Evolutionary conservation across 1,140 invertebrate species (phyloP), one percentile per base, ranked within the genome.

Genomic region (Scaptomyza graminum): DNA sequence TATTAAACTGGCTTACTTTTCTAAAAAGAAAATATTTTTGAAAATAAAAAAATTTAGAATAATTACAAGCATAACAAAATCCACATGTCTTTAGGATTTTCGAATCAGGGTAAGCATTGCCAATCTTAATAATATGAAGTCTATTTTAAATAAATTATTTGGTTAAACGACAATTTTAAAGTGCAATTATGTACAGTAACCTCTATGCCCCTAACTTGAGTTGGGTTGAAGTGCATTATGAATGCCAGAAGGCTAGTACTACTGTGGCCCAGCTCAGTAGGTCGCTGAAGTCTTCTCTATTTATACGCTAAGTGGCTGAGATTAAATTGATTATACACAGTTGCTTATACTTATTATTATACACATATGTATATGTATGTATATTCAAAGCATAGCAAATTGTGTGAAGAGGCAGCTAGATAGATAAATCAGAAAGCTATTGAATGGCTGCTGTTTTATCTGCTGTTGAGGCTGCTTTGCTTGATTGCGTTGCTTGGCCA

Each of bases 401-500:
- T 39, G 51, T 31, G 55, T 64, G 55, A 46, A 54, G 67, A 81
- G 72, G 72, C 66, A 69, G 49, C 31, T 49, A 11, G 11, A 16
- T 43, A 57, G 59, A 56, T 61, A 34, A 8, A 34, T 34, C 31
- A 44, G 62, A 59, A 61, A 62, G 62, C 69, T 51, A 87, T 74
- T 81, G 76, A 72, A 59, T 70, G 64, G 71, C 67, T 83, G 65
- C 78, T 41, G 34, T 9, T 41, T 41, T 70, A 61, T 67, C 67
- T 83, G 65, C 78, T 41, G 34, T 9, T 41, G n/a, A 5, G 7
- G 28, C 28, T 41, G 37, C 71, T 64, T 72, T 73, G 81, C 76
- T 81, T 34, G 31, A 8, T 79, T 75, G 80, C 44, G n/a, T 63
- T 50, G 25, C 67, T 64, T 52, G 15, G 66, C 61, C 46, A 52